Evolutionary conservation across 30 jellyfish, hydroid and myxozoan genomes (phyloP).

Genomic region (Euphysa ruthae): DNA sequence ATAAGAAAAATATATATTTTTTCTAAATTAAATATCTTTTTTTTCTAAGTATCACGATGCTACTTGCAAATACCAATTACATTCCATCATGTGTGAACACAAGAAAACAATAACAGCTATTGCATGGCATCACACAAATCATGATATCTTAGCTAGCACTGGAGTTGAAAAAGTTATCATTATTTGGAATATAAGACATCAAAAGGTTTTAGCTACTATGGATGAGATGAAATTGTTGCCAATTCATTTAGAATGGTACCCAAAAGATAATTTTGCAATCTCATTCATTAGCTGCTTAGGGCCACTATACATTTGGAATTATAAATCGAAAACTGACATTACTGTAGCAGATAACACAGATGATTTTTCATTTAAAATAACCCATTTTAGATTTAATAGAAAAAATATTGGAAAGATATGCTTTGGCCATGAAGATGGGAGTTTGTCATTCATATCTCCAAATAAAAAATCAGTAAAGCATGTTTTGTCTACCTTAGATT

Average conservation of each 20-base stretch:
- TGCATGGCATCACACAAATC: constrained; percentile 51
- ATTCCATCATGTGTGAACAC: constrained; percentile 72
- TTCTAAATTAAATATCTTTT: too few relatives aligned
- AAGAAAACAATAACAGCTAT: constrained; percentile 53
- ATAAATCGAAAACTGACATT: constrained; percentile 5
- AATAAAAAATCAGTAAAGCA: constrained; percentile 49
- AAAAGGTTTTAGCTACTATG: constrained; percentile 23
- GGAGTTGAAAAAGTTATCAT: constrained; percentile 43
- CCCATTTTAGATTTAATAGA: constrained; percentile 49
- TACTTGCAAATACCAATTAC: constrained; percentile 35
- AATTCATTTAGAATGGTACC: constrained; percentile 57
- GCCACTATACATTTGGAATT: constrained; percentile 50
- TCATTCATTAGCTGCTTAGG: constrained; percentile 34
- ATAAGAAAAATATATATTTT: too few relatives aligned
- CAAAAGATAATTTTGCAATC: constrained; percentile 41
- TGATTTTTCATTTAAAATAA: constrained; percentile 27
- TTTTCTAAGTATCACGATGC: constrained; percentile 29
- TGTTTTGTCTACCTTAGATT: constrained; percentile 20
- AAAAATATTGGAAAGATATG: constrained; percentile 31
- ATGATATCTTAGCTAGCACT: constrained; percentile 54
- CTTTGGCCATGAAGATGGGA: constrained; percentile 70
- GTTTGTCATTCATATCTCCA: constrained; percentile 39
- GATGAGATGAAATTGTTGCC: constrained; percentile 26
- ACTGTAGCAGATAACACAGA: constrained; percentile 29
- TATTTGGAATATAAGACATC: constrained; percentile 58